Conservation (phyloP, 2,888 invertebrate species). For the Hylaea fasciaria region DNA sequence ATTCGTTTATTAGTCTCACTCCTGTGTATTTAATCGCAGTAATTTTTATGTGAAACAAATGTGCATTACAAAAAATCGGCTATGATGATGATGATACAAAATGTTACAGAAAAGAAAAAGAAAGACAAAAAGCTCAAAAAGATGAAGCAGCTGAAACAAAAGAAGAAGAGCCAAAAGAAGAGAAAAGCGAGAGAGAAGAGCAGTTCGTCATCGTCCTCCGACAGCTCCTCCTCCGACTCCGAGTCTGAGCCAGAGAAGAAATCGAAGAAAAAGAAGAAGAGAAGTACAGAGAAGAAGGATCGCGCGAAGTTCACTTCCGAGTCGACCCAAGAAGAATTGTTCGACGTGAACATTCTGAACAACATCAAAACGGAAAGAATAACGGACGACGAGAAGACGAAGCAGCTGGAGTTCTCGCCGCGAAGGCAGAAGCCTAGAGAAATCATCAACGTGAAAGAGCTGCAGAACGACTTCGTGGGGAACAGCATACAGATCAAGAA, state of each 20-base stretch:
- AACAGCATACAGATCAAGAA: slow-evolving; percentile 71
- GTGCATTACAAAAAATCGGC: too few relatives aligned
- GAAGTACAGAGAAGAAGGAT: slow-evolving; percentile 50
- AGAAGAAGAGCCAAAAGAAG: slow-evolving; percentile 66
- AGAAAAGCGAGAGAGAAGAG: slow-evolving; percentile 63
- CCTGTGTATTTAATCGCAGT: too few relatives aligned
- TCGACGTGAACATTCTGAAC: slow-evolving; percentile 74
- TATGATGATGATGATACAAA: background rate
- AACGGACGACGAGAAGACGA: slow-evolving; percentile 71
- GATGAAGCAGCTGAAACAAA: slow-evolving; percentile 65
- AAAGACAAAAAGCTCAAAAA: slow-evolving; percentile 66
- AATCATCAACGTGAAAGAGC: slow-evolving; percentile 77
- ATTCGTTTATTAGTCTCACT: too few relatives aligned
- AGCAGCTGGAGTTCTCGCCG: slow-evolving; percentile 66
- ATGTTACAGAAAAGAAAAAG: slow-evolving; percentile 58
- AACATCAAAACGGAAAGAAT: slow-evolving; percentile 77
- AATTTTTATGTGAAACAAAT: too few relatives aligned
- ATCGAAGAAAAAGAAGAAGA: slow-evolving; percentile 50
- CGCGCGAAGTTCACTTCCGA: slow-evolving; percentile 63
- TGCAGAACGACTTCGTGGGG: slow-evolving; percentile 77
- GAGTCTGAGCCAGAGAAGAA: slow-evolving; percentile 55
- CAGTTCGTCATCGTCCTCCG: slow-evolving; percentile 46
- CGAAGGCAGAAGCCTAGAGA: slow-evolving; percentile 66
- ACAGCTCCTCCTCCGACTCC: slow-evolving; percentile 55
- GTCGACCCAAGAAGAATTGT: slow-evolving; percentile 65